Evolutionary conservation across 2,797 vertebrate genomes (phyloP), one percentile per base, ranked within the genome.

Genomic region (Pseudomugil tenellus): DNA sequence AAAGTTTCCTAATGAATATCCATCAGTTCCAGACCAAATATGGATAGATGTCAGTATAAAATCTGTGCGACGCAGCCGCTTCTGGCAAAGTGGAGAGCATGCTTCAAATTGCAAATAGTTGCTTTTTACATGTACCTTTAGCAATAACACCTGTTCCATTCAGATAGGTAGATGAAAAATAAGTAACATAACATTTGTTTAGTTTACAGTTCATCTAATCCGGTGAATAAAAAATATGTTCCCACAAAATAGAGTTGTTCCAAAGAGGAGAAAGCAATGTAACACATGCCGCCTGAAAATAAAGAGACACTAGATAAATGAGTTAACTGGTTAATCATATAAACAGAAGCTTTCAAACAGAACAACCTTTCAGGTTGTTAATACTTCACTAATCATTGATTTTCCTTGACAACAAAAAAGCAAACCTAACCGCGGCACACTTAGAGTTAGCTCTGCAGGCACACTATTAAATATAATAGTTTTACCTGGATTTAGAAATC

Each of bases 401-500:
- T n/a, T 14, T 11, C 39, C 16, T 16, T 9, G n/a, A 43, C 16
- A 39, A 43, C 16, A 19, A 6, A 14, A 37, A 4, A 37, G 11
- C 14, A 16, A 37, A 13, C 3, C 1, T 14, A 37, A 37, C 16
- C 17, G n/a, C n/a, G 43, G 19, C 21, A 17, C 8, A 9, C 7
- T n/a, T 9, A 9, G 14, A 43, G 8, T 43, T 43, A n/a, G 4
- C 19, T n/a, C 51, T 35, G n/a, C 28, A 52, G 3, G n/a, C 4
- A 55, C 13, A 19, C 7, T 37, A 23, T 41, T 3, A 29, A 56
- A 2, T 35, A 8, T 49, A 1, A 25, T 58, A 2, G 17, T 62
- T 49, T 0, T 83, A 93, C 92, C 89, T 89, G 80, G 76, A 85
- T 71, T 87, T 31, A 77, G 57, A 79, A 83, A 81, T 82, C 80